Evolutionary conservation across 2,797 vertebrate genomes (phyloP).

Genomic region (Acanthiza pusilla): DNA sequence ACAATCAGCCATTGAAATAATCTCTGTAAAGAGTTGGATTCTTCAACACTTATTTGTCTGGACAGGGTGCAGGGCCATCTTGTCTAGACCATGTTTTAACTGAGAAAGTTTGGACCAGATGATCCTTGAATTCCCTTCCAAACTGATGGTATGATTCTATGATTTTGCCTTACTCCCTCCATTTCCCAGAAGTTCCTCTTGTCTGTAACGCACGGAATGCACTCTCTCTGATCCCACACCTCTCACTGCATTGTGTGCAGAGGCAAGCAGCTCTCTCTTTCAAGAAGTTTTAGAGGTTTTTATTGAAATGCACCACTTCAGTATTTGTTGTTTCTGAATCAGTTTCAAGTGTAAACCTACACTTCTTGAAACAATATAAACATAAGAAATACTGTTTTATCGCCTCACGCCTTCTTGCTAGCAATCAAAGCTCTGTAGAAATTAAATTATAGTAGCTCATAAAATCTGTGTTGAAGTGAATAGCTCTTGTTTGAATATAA

Average conservation of each 20-base stretch:
- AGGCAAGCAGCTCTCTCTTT: neutral
- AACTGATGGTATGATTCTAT: too few species aligned
- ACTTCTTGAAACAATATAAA: neutral
- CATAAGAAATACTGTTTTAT: neutral
- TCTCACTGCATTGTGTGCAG: neutral
- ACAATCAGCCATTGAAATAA: neutral
- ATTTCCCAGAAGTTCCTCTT: neutral
- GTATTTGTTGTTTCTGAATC: neutral
- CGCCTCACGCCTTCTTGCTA: neutral
- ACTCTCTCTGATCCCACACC: neutral
- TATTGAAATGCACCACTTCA: neutral
- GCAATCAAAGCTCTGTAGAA: neutral
- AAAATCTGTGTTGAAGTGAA: neutral
- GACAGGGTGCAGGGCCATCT: neutral
- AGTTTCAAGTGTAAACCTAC: neutral
- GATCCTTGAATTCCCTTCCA: neutral
- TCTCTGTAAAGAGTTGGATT: neutral
- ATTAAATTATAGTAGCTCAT: neutral
- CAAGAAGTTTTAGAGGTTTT: neutral
- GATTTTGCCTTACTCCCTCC: neutral
- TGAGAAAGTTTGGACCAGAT: neutral
- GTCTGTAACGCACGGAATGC: neutral
- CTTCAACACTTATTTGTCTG: neutral
- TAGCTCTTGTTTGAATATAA: neutral
- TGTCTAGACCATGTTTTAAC: neutral